phyloP scores from a whole-genome alignment of 2,797 vertebrate species.

The Pangasius sanitwongsei region DNA sequence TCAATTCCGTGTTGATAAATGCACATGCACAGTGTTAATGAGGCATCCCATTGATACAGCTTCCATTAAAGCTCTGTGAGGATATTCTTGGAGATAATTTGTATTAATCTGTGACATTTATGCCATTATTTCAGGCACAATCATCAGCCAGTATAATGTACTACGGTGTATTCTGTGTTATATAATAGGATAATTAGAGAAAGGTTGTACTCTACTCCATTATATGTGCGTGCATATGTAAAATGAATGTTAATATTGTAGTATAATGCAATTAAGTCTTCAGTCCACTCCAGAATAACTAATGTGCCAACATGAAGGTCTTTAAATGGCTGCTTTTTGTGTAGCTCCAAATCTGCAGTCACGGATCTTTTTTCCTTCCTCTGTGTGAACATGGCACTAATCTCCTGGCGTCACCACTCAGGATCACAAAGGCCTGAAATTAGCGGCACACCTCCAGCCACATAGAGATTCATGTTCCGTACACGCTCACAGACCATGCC shows the following conservation, averaged over 20 bases:
- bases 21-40: slow-evolving; percentile 38
- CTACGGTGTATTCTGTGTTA: neutral
- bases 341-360: slow-evolving; percentile 21
- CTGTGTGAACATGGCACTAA: slow-evolving; percentile 40
- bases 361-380: neutral
- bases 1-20: slow-evolving; percentile 42
- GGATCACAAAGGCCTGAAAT: slow-evolving; percentile 61
- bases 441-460: slow-evolving; percentile 50
- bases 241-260: slow-evolving; percentile 7
- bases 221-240: neutral
- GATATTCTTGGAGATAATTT: slow-evolving; percentile 53
- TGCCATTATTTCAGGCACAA: slow-evolving; percentile 28
- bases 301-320: slow-evolving; percentile 7
- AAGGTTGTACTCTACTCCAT: neutral
- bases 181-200: slow-evolving; percentile 26
- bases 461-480: slow-evolving; percentile 29
- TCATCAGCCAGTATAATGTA: slow-evolving; percentile 22
- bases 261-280: slow-evolving; percentile 25
- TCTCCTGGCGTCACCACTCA: slow-evolving; percentile 42
- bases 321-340: slow-evolving; percentile 43
- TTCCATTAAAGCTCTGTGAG: slow-evolving; percentile 45
- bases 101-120: slow-evolving; percentile 38
- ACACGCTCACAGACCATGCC: slow-evolving; percentile 60
- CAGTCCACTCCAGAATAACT: slow-evolving; percentile 10
- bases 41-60: slow-evolving; percentile 39